Evolutionary conservation across 2,113 vertebrate genomes (phyloP).

Genomic region (Hippocampus guttulatus): DNA sequence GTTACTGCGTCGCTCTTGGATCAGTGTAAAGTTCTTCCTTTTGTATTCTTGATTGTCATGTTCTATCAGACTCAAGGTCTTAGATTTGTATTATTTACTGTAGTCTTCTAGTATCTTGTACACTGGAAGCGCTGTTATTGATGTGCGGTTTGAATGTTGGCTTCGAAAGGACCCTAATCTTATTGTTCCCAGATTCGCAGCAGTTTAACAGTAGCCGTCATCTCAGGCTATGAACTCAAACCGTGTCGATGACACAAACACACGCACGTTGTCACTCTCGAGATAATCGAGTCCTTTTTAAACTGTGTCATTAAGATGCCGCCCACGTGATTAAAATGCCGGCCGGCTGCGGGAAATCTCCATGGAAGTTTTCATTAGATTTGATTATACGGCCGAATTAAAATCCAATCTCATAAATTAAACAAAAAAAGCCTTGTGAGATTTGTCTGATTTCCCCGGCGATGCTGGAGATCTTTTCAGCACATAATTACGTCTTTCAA

Average conservation of each 20-base stretch:
- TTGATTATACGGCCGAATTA: constrained; percentile 49
- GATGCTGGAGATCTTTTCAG: constrained; percentile 41
- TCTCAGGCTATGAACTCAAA: background rate
- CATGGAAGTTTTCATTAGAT: constrained; percentile 49
- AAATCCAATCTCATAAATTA: constrained; percentile 51
- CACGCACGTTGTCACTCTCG: background rate
- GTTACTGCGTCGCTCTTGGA: no score
- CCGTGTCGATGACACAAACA: background rate
- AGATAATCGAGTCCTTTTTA: constrained; percentile 15
- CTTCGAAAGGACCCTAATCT: background rate
- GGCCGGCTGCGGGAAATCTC: constrained; percentile 17
- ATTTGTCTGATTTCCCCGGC: constrained; percentile 50
- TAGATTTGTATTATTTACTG: no score
- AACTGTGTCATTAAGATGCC: background rate
- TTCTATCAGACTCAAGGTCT: no score
- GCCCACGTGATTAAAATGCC: constrained; percentile 24
- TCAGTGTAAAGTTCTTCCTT: no score
- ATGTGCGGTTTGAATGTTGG: background rate
- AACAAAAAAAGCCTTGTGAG: constrained; percentile 44
- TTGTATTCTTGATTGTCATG: no score
- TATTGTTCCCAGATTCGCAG: background rate
- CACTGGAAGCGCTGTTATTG: background rate
- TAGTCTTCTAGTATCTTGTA: background rate
- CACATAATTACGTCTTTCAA: constrained; percentile 47
- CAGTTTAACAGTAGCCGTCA: background rate